Base-by-base conservation (phyloP, 1,140 invertebrate species). In the Latrodectus geometricus region DNA sequence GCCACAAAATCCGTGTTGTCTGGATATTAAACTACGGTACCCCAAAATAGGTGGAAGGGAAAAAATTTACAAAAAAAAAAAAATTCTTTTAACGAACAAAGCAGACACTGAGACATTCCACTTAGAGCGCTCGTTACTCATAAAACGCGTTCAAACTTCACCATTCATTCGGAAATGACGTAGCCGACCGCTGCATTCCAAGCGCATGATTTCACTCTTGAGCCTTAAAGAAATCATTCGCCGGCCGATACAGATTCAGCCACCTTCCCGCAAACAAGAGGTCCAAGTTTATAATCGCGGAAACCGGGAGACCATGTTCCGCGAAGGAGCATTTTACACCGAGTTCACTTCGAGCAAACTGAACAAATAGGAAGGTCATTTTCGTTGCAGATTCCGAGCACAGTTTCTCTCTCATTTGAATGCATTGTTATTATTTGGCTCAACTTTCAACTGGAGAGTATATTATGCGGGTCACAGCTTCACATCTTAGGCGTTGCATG, bases 101-200 rank as follows among this genome's bases (percentile, higher is more conserved):
- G 54, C 11, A 61, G 54, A 35, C 54, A 17, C 11, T 14, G 54
- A 61, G 11, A 61, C 11, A 61, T 61, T 61, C 54, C 54, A 61
- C 17, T 17, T 35, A 35, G 17, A 61, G 17, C 17, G 11, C 54
- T 61, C 54, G 54, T 61, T 61, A 61, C 54, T 17, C 54, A 61
- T 14, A 17, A 17, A 61, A 61, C 54, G 17, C 11, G 54, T 61
- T 35, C 35, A 35, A 35, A 35, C 35, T 35, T 35, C 12, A 65
- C 49, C 52, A 68, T 35, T 66, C 52, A 75, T 65, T 68, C 70
- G 81, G 81, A 83, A 83, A n/a, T 83, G 52, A 83, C 81, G 81
- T 83, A 66, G 52, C 15, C 61, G 65, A 69, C 77, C 77, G 52
- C 81, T 21, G 81, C 70, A 83, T 83, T 83, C 81, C 81, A 48